These are phyloP conservation scores for Eleginops maclovinus DNA, from an alignment of 2,113 vertebrate species.

Conservation along the genomic window DNA sequence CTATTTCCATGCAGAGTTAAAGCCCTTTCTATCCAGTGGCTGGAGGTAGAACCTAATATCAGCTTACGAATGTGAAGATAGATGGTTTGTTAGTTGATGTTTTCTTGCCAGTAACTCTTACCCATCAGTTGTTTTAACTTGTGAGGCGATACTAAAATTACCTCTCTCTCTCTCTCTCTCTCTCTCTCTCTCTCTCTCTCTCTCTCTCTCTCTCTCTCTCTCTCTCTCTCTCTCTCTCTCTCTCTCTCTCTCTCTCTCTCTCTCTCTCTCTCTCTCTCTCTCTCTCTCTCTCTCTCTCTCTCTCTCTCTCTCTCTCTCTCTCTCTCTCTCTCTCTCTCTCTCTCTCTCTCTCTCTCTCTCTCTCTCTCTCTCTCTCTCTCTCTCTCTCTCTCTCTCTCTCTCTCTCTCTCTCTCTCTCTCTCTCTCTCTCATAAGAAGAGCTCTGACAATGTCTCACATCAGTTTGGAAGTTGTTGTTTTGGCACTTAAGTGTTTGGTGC, in stretches of 20 bases:
- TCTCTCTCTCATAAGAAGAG: constrained; percentile 54
- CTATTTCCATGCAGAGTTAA: constrained; percentile 6
- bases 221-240: too few relatives aligned
- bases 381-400: constrained; percentile 19
- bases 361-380: constrained; percentile 19
- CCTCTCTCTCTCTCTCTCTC: constrained; percentile 20
- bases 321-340: too few relatives aligned
- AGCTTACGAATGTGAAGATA: constrained; percentile 42
- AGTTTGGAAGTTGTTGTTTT: constrained; percentile 69
- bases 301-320: constrained; percentile 25
- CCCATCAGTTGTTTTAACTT: constrained; percentile 57
- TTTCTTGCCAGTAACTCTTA: constrained; percentile 27
- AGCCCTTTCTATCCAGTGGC: constrained; percentile 22
- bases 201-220: constrained; percentile 25
- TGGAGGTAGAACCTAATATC: constrained; percentile 54
- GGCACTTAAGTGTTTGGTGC: constrained; percentile 69
- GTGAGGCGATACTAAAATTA: constrained; percentile 68
- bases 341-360: constrained; percentile 30
- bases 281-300: too few relatives aligned
- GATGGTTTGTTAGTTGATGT: constrained; percentile 41
- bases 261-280: constrained; percentile 19
- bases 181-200: too few relatives aligned
- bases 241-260: constrained; percentile 30
- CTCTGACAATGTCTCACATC: constrained; percentile 64
- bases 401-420: constrained; percentile 30